A percentile compares a stretch with the other conserved stretches of the same genome.
Evolutionary conservation across 2,888 invertebrate species (phyloP).

Genomic region (Rotaria sp.): DNA sequence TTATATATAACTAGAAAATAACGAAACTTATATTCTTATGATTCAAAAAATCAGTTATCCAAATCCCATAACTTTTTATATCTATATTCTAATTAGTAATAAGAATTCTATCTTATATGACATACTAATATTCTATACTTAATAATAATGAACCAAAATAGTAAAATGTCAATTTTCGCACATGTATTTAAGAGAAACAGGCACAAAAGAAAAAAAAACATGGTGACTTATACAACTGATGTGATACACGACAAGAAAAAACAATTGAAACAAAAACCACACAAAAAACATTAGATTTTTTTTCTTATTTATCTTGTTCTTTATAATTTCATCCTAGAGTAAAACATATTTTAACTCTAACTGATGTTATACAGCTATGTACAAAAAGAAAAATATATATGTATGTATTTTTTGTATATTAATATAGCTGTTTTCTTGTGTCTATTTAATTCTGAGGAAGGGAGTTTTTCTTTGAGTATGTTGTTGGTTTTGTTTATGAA

Average conservation of each 20-base stretch:
- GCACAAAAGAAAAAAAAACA: constrained; percentile 10
- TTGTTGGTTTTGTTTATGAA: not conserved
- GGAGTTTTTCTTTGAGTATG: not conserved
- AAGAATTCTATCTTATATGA: not conserved
- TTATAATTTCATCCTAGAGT: not conserved
- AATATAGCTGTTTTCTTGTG: not conserved
- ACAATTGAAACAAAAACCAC: not conserved
- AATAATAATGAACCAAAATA: not conserved
- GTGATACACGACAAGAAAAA: constrained; percentile 5
- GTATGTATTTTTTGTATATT: not conserved
- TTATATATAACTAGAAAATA: too few species aligned
- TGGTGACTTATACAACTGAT: constrained; percentile 18
- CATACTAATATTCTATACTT: not conserved
- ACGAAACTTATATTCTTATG: too few species aligned
- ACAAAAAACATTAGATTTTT: not conserved
- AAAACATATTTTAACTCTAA: not conserved
- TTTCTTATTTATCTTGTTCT: constrained; percentile 12
- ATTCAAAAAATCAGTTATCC: too few species aligned
- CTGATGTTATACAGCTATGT: not conserved
- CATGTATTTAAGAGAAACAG: constrained; percentile 18
- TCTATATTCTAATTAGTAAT: not conserved
- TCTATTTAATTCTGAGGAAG: not conserved
- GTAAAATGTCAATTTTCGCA: not conserved
- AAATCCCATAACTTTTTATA: not conserved
- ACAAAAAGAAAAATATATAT: not conserved